Base-by-base conservation (phyloP, 2,888 invertebrate species). In the Drosophila crucigera region DNA sequence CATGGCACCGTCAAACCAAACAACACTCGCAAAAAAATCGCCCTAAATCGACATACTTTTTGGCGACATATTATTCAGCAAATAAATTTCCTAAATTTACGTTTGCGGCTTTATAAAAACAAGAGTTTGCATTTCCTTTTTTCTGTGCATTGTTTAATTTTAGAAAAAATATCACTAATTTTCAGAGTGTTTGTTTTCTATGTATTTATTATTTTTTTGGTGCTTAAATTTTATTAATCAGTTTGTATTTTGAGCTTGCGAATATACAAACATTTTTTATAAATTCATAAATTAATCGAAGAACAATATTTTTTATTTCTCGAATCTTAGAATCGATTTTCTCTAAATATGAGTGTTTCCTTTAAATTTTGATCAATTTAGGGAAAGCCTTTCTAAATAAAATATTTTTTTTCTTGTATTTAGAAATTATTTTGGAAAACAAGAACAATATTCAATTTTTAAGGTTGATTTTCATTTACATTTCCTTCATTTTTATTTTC, bases 1-100 rank as follows among this genome's bases (percentile, higher is more conserved):
- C 81, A 84, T 80, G 80, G 80, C 80, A 68, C 73, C 74, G 61
- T 43, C 72, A 71, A 73, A 68, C 63, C 55, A 66, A 47, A 47
- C 25, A 47, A 47, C 47, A 47, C 47, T 47, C 16, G 25, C 22
- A 25, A 47, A 47, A 47, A 25, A 25, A 47, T 47, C 7, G 4
- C 9, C 16, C 16, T 4, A 16, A 9, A 47, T 16, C 47, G 16
- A 16, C 47, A 47, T 25, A 25, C 16, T 16, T 25, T 25, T 9
- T 14, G 7, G 47, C 14, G 14, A 43, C 22, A 43, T 19, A 9
- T 39, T 14, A 14, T 22, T 14, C 14, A 22, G 6, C 22, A 47
- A 43, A 11, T 22, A 22, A 22, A 47, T 47, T 22, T 47, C 1
- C 14, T 7, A 43, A 43, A 22, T 43, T 6, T 43, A 6, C 14